Conservation (phyloP, 2,113 vertebrate genomes). For the Corythornis madagascariensis region DNA sequence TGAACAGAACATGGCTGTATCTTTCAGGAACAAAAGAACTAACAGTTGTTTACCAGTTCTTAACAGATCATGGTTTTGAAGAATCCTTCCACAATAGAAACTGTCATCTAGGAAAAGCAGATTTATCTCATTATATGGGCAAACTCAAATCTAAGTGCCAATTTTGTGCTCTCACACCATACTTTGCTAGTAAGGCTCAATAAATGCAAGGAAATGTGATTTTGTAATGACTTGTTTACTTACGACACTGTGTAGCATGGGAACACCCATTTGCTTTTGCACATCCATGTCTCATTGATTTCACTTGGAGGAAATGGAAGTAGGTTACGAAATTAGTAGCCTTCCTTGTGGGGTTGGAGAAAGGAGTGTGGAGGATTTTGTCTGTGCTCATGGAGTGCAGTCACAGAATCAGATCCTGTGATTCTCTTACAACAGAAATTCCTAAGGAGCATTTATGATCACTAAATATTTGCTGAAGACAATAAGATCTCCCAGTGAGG, state of each 20-base stretch:
- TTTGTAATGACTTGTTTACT: not conserved
- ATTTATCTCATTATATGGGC: not conserved
- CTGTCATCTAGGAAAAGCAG: not conserved
- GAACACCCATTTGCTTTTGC: not conserved
- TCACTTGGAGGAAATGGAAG: not conserved
- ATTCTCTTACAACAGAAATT: not conserved
- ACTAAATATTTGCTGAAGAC: conserved; percentile 1
- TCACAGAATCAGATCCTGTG: not conserved
- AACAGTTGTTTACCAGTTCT: not conserved
- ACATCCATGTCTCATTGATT: not conserved
- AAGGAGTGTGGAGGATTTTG: not conserved
- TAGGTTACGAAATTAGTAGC: not conserved
- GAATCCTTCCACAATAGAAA: not conserved
- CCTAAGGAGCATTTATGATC: not conserved
- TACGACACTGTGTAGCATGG: fast-evolving
- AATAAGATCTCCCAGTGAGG: not conserved
- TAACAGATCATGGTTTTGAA: not conserved
- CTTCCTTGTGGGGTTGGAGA: not conserved
- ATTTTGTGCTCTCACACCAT: not conserved
- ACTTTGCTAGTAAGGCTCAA: not conserved
- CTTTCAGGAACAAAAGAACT: not conserved
- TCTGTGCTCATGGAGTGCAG: not conserved
- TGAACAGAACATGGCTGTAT: not conserved
- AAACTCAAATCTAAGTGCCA: not conserved
- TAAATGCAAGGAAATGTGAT: not conserved